Conservation (phyloP, 1,140 invertebrate species). For the Halictus rubicundus region DNA sequence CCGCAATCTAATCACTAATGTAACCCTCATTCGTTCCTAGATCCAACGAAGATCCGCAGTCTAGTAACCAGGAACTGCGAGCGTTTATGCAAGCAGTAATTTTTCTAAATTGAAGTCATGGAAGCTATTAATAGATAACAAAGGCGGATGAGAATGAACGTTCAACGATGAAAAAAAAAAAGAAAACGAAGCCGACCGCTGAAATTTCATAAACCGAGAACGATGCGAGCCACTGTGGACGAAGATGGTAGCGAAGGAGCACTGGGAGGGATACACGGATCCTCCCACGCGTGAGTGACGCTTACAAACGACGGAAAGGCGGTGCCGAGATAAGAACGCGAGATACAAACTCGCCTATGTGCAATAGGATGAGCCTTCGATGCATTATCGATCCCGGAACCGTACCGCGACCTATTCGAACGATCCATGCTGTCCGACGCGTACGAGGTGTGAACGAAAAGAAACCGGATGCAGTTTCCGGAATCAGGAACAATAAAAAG, state of each 20-base stretch:
- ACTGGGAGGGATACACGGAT: constrained; percentile 42
- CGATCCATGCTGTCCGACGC: background rate
- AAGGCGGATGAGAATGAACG: no score
- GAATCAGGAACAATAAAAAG: no score
- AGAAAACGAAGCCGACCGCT: background rate
- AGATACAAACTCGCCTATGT: constrained; percentile 11
- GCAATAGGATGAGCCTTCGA: background rate
- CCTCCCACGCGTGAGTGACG: constrained; percentile 46
- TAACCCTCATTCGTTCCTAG: no score
- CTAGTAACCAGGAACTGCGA: no score
- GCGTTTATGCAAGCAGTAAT: no score
- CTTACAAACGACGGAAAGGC: constrained; percentile 52
- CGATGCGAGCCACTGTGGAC: background rate
- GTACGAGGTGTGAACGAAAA: no score
- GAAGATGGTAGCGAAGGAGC: constrained; percentile 1
- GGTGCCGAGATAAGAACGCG: constrained; percentile 40
- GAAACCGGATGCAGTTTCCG: no score
- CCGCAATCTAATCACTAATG: no score
- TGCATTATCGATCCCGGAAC: constrained; percentile 32
- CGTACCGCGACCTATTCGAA: background rate
- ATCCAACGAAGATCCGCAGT: no score
- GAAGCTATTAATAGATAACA: no score
- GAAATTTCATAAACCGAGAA: background rate
- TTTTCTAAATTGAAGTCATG: no score
- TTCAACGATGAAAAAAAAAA: no score